Evolutionary conservation across 1,140 invertebrate genomes (phyloP), one percentile per base, ranked within the genome.

Genomic region (Lepidurus couesii): DNA sequence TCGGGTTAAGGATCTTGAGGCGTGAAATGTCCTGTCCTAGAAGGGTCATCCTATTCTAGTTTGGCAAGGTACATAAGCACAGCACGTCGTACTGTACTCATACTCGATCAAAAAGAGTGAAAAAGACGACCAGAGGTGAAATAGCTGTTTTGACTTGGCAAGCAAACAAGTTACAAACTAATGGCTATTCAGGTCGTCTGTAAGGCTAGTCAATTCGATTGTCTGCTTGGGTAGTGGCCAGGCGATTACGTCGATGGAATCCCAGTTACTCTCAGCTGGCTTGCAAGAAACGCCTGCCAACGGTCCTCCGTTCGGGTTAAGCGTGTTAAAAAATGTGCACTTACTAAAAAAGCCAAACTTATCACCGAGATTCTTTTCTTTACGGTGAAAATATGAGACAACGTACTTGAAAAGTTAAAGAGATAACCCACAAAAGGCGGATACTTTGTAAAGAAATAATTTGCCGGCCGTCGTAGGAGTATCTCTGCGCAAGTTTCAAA

Each of bases 211-310:
- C 53, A 65, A 65, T 65, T 65, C n/a, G 53, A 65, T 65, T 65
- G 53, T 65, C 53, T 65, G 16, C n/a, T 65, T 65, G 53, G 53
- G 53, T 65, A 11, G 53, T 65, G 21, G 53, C 53, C 53, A 65
- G 53, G 16, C 53, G 13, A 65, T n/a, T 16, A 65, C 13, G 21
- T 21, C 53, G 13, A 65, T 65, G 16, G 21, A 65, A 65, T 65
- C 16, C 16, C 16, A 16, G 53, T 21, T 65, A 11, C 5, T 65
- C 53, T 65, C 6, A 16, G 13, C 9, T 65, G 13, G 53, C 8
- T 65, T 65, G 53, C 21, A 13, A 65, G 21, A 65, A 9, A 7
- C 4, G 53, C n/a, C 34, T 34, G 34, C 34, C 34, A 34, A 34
- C 34, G 34, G 34, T 34, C 34, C 2, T 34, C 34, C 34, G 34